Base-by-base conservation (phyloP, 1,140 invertebrate species). In the Drosophila bipectinata region DNA sequence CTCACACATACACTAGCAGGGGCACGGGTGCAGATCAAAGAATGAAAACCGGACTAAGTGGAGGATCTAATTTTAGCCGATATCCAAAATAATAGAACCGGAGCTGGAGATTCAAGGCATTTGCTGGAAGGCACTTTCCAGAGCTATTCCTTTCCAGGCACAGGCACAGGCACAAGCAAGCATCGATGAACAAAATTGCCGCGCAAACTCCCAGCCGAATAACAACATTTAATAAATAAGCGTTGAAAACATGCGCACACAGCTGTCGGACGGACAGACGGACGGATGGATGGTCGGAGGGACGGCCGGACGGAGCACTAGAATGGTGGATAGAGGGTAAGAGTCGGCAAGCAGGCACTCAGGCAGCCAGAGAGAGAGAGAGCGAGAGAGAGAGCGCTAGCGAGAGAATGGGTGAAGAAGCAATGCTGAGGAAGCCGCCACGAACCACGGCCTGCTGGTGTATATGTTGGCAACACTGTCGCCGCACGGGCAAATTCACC, bases 161-260 rank as follows among this genome's bases (percentile, higher is more conserved):
- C 26, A 7, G 26, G 26, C 26, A 5, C 26, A 28, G 12, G 39
- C 48, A 24, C 8, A 52, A 5, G 14, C 26, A 28, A 28, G 21
- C 21, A 28, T 5, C 4, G 26, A 2, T 45, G 14, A 34, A 51
- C 30, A 14, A 67, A 84, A 79, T 54, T 84, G 81, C 80, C 77
- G 82, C 82, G 78, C 67, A 87, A 85, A 78, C 77, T 73, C 62
- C 53, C 39, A 59, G 48, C 34, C 15, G 9, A 66, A 64, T 30
- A 57, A 58, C 44, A 78, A 49, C 57, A 80, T 69, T 87, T 81
- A 81, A 84, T 71, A 81, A 87, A 77, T 76, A 87, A 76, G 64
- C 82, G 79, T 71, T 82, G 69, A 64, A 77, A 85, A 85, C 81
- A 87, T 85, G 81, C 81, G 81, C 82, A 84, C 78, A 85, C 81